phyloP scores from a whole-genome alignment of 2,888 invertebrate species.

The Mythimna vitellina region DNA sequence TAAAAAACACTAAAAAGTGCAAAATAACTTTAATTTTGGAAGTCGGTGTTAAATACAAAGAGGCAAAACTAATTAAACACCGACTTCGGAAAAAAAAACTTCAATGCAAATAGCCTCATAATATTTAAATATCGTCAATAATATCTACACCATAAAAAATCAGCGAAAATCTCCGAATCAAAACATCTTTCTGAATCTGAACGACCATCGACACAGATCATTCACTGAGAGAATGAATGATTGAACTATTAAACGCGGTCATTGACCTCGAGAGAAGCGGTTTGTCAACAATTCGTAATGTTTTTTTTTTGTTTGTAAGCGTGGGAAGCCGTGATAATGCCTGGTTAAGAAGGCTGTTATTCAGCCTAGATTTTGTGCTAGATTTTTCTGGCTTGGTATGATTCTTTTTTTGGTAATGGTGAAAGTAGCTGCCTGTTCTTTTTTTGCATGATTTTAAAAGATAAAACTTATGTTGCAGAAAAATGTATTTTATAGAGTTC shows the following conservation, averaged over 20 bases:
- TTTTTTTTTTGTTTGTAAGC: conserved; percentile 52
- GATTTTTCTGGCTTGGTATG: neutral
- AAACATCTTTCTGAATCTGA: conserved; percentile 30
- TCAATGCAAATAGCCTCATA: neutral
- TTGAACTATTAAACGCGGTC: conserved; percentile 66
- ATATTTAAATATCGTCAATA: neutral
- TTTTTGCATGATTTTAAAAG: too few relatives aligned
- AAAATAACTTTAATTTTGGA: too few relatives aligned
- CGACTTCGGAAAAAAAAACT: too few relatives aligned
- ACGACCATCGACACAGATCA: conserved; percentile 47
- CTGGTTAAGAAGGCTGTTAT: conserved; percentile 29
- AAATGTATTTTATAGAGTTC: too few relatives aligned
- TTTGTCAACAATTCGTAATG: conserved; percentile 66
- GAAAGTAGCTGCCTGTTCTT: neutral
- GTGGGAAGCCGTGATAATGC: conserved; percentile 61
- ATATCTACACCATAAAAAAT: conserved; percentile 7
- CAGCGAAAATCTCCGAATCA: conserved; percentile 16
- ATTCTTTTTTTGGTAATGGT: neutral
- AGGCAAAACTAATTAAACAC: too few relatives aligned
- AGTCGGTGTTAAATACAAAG: too few relatives aligned
- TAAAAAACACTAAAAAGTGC: too few relatives aligned
- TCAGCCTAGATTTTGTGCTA: conserved; percentile 43
- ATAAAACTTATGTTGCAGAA: too few relatives aligned
- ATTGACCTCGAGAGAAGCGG: conserved; percentile 54
- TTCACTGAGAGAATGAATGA: conserved; percentile 63